A percentile compares a stretch with the other conserved stretches of the same genome.
Conservation (phyloP, 2,888 invertebrate species). For the Bembecia ichneumoniformis region DNA sequence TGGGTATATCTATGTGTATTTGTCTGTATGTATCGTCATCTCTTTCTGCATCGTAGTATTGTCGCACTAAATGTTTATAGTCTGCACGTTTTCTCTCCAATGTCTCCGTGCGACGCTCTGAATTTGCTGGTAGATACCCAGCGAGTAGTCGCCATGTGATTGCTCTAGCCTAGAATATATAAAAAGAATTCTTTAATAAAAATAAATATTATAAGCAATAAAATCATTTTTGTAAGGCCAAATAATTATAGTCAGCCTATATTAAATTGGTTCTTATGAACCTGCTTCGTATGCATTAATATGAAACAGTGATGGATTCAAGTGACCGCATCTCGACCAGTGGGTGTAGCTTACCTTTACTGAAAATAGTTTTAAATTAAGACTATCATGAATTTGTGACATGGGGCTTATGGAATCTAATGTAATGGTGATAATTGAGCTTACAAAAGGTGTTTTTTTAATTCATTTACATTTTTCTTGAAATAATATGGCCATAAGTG, state of each 20-base stretch:
- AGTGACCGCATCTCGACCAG: too few relatives aligned
- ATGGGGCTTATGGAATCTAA: too few relatives aligned
- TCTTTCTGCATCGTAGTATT: slow-evolving; percentile 92
- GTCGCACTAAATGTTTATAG: slow-evolving; percentile 94
- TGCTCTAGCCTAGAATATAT: slow-evolving; percentile 64
- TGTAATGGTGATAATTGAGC: too few relatives aligned
- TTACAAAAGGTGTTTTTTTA: too few relatives aligned
- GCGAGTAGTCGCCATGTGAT: slow-evolving; percentile 78
- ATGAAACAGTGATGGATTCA: too few relatives aligned
- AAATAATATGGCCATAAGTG: too few relatives aligned
- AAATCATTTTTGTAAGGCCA: too few relatives aligned
- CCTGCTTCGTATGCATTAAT: background rate
- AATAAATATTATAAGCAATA: background rate
- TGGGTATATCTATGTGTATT: slow-evolving; percentile 99
- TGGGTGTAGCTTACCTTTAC: too few relatives aligned
- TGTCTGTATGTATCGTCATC: slow-evolving; percentile 91
- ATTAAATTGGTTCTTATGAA: background rate
- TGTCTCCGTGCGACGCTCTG: slow-evolving; percentile 89
- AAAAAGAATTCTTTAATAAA: background rate
- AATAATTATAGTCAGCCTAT: background rate
- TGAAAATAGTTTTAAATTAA: too few relatives aligned
- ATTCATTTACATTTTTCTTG: too few relatives aligned
- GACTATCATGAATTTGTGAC: too few relatives aligned
- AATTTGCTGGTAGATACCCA: slow-evolving; percentile 94
- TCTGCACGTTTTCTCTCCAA: slow-evolving; percentile 94